These are phyloP conservation scores for Papilio gigon DNA, from an alignment of 2,888 invertebrate genomes.

Conservation along the genomic window DNA sequence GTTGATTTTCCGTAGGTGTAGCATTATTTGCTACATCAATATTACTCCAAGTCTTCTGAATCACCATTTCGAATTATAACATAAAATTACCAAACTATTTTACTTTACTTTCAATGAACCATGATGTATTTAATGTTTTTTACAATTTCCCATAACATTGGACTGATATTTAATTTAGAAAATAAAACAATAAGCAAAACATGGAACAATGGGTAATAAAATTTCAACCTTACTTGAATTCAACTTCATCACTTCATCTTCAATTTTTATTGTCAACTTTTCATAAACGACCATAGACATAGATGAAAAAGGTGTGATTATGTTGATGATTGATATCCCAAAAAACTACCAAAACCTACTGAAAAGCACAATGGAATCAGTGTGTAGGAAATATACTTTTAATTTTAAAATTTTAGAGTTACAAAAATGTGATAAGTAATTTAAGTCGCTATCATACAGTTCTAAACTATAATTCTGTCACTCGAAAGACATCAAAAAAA, in stretches of 20 bases:
- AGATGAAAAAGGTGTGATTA: not conserved
- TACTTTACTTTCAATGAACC: conserved; percentile 7
- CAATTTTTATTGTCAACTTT: not conserved
- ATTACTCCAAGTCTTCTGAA: conserved; percentile 73
- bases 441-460: too few relatives aligned
- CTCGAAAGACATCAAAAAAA: too few relatives aligned
- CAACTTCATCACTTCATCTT: too few relatives aligned
- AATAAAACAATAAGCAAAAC: not conserved
- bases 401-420: too few relatives aligned
- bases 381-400: too few relatives aligned
- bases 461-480: too few relatives aligned
- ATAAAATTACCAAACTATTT: conserved; percentile 1
- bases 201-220: not conserved
- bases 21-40: conserved; percentile 65
- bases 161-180: not conserved
- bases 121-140: conserved; percentile 1
- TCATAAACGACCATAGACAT: not conserved
- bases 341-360: not conserved
- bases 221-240: too few relatives aligned
- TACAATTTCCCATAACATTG: not conserved
- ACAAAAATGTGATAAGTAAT: too few relatives aligned
- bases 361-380: too few relatives aligned
- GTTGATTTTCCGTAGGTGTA: conserved; percentile 55
- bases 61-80: conserved; percentile 69
- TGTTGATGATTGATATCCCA: not conserved